A percentile compares a stretch with the other conserved stretches of the same genome.
phyloP scores from a whole-genome alignment of 2,797 vertebrate species.

The Coregonus sp. region DNA sequence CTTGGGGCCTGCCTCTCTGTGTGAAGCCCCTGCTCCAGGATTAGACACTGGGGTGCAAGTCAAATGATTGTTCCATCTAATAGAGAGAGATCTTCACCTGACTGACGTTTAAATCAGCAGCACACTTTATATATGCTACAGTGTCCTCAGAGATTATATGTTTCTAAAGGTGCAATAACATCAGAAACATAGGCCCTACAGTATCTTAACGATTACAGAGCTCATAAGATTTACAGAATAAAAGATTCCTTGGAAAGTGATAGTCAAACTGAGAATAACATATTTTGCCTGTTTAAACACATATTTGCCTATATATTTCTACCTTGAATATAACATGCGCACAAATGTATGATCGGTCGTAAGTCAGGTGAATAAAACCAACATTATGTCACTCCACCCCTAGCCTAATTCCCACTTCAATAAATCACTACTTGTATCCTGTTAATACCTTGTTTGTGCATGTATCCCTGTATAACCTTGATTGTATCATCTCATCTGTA shows the following conservation, averaged over 20 bases:
- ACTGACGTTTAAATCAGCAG: conserved; percentile 58
- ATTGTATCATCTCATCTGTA: background rate
- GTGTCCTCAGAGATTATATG: background rate
- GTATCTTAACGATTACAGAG: background rate
- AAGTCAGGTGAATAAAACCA: background rate
- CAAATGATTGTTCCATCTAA: conserved; percentile 51
- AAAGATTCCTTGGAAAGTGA: too few relatives aligned
- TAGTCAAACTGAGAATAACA: too few relatives aligned
- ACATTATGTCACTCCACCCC: background rate
- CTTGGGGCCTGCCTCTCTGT: conserved; percentile 63
- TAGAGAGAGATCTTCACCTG: conserved; percentile 59
- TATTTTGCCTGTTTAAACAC: too few relatives aligned
- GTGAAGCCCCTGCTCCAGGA: conserved; percentile 65
- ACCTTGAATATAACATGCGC: conserved; percentile 12
- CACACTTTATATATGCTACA: background rate
- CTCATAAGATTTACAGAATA: too few relatives aligned
- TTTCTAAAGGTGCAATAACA: background rate
- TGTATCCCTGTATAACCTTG: background rate
- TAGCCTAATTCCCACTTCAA: background rate
- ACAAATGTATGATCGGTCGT: background rate
- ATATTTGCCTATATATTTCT: background rate
- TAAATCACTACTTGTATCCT: background rate
- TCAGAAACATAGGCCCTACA: background rate
- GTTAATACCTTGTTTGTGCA: background rate
- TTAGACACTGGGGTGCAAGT: conserved; percentile 65